These are phyloP conservation scores for Serranus cabrilla DNA, from an alignment of 2,797 vertebrate species.

Conservation along the genomic window DNA sequence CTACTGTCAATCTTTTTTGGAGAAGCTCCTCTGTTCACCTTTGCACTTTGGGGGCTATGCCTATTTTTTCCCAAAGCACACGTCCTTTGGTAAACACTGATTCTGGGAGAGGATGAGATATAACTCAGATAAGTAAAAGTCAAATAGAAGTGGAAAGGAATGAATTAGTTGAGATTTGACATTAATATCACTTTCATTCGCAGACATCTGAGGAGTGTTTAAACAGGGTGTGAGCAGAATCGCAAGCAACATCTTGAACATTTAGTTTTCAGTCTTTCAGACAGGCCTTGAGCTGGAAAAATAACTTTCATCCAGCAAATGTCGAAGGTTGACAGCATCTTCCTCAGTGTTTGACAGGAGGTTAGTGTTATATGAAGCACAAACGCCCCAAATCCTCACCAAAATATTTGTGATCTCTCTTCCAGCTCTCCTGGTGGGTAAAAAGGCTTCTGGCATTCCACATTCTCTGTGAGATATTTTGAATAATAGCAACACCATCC, in stretches of 20 bases:
- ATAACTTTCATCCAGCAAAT: constrained; percentile 55
- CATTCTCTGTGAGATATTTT: constrained; percentile 62
- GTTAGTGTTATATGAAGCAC: constrained; percentile 56
- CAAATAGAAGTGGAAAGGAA: constrained; percentile 38
- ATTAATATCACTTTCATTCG: constrained; percentile 52
- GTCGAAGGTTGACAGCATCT: constrained; percentile 55
- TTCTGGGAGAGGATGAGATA: constrained; percentile 24
- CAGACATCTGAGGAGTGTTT: constrained; percentile 40
- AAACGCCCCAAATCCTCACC: constrained; percentile 45
- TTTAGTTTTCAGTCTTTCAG: constrained; percentile 37
- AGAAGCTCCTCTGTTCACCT: constrained; percentile 32
- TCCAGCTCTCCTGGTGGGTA: constrained; percentile 58
- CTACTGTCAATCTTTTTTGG: constrained; percentile 33
- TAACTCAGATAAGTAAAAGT: constrained; percentile 35
- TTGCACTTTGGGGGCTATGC: constrained; percentile 1
- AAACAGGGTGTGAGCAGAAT: constrained; percentile 51
- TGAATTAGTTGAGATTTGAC: constrained; percentile 45
- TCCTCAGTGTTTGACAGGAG: constrained; percentile 44
- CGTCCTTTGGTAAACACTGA: constrained; percentile 36
- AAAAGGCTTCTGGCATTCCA: constrained; percentile 60
- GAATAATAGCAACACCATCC: constrained; percentile 69
- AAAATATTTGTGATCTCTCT: constrained; percentile 60
- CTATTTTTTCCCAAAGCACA: constrained; percentile 14
- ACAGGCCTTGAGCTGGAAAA: constrained; percentile 37
- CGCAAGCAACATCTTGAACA: constrained; percentile 29